Conservation (phyloP, 2,888 invertebrate genomes). For the Sinohyriopsis cumingii region DNA sequence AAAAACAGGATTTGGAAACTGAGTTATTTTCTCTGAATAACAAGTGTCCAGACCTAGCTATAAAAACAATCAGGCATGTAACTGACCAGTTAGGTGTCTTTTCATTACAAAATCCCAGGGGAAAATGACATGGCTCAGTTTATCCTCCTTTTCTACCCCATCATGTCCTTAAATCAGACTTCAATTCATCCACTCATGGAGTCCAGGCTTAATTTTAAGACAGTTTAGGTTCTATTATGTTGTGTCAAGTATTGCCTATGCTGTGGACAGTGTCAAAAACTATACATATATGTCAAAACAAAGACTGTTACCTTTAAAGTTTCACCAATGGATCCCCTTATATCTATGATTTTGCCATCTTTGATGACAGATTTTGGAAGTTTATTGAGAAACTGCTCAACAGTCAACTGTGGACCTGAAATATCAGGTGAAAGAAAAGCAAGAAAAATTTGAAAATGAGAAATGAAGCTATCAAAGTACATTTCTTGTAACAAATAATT, state of each 20-base stretch:
- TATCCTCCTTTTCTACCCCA: no score
- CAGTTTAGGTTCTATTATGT: not conserved
- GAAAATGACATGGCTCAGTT: not conserved
- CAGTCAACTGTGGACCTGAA: constrained; percentile 54
- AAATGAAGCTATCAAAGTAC: no score
- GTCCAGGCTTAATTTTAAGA: no score
- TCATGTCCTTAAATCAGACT: no score
- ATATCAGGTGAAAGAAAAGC: not conserved
- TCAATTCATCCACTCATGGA: no score
- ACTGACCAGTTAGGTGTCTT: no score
- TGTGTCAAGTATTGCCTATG: not conserved
- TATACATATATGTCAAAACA: not conserved
- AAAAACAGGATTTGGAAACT: no score
- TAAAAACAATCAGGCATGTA: no score
- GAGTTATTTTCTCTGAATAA: no score
- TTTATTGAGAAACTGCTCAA: constrained; percentile 65
- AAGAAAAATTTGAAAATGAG: not conserved
- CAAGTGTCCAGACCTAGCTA: no score
- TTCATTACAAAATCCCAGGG: no score
- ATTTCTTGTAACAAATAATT: not conserved
- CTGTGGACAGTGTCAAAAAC: not conserved
- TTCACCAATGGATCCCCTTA: constrained; percentile 60
- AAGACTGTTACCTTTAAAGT: constrained; percentile 46
- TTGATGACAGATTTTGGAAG: constrained; percentile 66
- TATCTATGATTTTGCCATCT: constrained; percentile 68